Conservation (phyloP, 2,797 vertebrate genomes). For the Sebastes oblongus region DNA sequence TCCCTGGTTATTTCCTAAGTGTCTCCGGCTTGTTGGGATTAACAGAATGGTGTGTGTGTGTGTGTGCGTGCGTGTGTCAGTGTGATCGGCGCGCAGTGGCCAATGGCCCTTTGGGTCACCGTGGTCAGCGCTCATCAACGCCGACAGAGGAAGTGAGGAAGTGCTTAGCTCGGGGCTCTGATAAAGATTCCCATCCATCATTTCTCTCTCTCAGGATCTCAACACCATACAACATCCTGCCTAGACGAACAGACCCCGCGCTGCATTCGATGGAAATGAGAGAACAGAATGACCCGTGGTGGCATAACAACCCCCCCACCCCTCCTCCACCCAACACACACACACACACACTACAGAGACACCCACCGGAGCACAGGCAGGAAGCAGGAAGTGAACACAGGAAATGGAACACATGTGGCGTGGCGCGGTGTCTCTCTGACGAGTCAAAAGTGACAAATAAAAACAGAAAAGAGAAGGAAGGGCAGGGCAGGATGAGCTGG, state of each 20-base stretch:
- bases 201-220: slow-evolving; percentile 73
- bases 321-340: background rate
- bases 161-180: slow-evolving; percentile 79
- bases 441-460: slow-evolving; percentile 72
- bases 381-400: slow-evolving; percentile 84
- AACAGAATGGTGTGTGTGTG: slow-evolving; percentile 56
- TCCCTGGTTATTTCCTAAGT: slow-evolving; percentile 83
- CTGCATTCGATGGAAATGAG: slow-evolving; percentile 58
- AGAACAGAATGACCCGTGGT: slow-evolving; percentile 62
- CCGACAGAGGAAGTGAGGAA: slow-evolving; percentile 80
- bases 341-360: slow-evolving; percentile 19
- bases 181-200: slow-evolving; percentile 83
- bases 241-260: slow-evolving; percentile 44
- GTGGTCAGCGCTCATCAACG: slow-evolving; percentile 81
- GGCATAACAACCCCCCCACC: slow-evolving; percentile 12
- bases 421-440: slow-evolving; percentile 60
- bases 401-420: slow-evolving; percentile 81
- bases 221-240: slow-evolving; percentile 77
- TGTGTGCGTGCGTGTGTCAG: slow-evolving; percentile 36
- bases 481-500: slow-evolving; percentile 70
- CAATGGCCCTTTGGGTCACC: slow-evolving; percentile 75
- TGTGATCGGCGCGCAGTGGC: slow-evolving; percentile 55
- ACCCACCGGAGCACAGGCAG: slow-evolving; percentile 56
- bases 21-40: slow-evolving; percentile 74
- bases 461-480: slow-evolving; percentile 63